Conservation (phyloP, 2,113 vertebrate species). For the Lagopus leucura region DNA sequence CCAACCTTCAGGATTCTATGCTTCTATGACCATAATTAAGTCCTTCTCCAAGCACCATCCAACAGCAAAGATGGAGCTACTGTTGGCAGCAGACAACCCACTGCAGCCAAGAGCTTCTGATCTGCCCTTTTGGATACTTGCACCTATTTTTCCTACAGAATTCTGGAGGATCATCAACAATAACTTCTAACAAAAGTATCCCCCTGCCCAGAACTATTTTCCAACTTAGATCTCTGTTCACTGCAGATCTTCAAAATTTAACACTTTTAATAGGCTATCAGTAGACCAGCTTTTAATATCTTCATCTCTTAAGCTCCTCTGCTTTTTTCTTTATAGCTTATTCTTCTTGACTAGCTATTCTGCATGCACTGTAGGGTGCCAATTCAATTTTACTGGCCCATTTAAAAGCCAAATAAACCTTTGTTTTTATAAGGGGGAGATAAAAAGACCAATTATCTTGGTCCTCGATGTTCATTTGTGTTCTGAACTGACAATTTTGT, state of each 20-base stretch:
- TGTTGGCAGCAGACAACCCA: background rate
- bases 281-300: background rate
- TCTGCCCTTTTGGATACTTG: background rate
- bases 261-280: background rate
- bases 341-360: conserved; percentile 47
- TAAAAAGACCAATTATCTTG: conserved; percentile 64
- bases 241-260: background rate
- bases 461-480: conserved; percentile 4
- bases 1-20: too few relatives aligned
- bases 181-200: background rate
- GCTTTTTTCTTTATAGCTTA: background rate
- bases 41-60: background rate
- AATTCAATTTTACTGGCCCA: conserved; percentile 58
- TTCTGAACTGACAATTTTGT: conserved; percentile 35
- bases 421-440: conserved; percentile 66
- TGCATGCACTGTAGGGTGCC: conserved; percentile 22
- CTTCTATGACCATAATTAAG: background rate
- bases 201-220: background rate
- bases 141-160: background rate
- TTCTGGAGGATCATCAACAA: background rate
- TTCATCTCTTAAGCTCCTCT: background rate
- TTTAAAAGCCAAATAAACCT: conserved; percentile 71
- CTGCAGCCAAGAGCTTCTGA: fast-evolving
- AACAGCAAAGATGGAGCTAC: fast-evolving
- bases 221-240: background rate